A percentile compares a stretch with the other conserved stretches of the same genome.
These are phyloP conservation scores for Hyalella azteca DNA, from an alignment of 2,888 invertebrate species.

Conservation along the genomic window DNA sequence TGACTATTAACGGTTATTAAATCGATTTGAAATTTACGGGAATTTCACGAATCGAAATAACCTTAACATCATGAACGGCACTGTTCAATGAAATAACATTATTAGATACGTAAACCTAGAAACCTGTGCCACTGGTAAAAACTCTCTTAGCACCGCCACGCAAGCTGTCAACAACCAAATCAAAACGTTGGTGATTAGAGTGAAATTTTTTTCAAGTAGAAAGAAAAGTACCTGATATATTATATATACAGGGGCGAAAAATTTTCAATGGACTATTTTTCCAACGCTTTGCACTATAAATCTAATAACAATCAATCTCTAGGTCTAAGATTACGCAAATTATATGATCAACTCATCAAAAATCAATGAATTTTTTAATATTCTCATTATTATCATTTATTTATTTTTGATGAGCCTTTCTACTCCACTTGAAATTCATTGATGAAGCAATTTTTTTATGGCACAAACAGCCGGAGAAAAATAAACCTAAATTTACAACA, in stretches of 20 bases:
- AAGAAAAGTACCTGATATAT: not conserved
- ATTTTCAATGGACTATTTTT: not conserved
- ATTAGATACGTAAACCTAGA: not conserved
- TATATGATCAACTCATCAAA: too few species aligned
- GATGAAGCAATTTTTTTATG: not conserved
- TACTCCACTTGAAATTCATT: not conserved
- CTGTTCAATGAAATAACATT: constrained; percentile 15
- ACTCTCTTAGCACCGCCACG: not conserved
- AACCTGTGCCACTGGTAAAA: not conserved
- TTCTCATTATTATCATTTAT: not conserved
- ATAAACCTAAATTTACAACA: not conserved
- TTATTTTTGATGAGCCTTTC: not conserved
- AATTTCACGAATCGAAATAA: too few species aligned
- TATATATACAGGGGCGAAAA: not conserved
- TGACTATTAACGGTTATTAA: too few species aligned
- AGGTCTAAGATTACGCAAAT: too few species aligned
- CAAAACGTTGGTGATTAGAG: not conserved
- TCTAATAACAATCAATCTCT: constrained; percentile 3
- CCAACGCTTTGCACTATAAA: not conserved
- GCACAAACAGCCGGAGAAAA: not conserved
- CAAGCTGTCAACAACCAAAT: not conserved
- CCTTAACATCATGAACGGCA: too few species aligned
- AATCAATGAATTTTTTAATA: not conserved
- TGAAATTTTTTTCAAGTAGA: not conserved
- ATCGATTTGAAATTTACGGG: too few species aligned